phyloP scores from a whole-genome alignment of 2,888 invertebrate species.

The Pristionchus arcanus region DNA sequence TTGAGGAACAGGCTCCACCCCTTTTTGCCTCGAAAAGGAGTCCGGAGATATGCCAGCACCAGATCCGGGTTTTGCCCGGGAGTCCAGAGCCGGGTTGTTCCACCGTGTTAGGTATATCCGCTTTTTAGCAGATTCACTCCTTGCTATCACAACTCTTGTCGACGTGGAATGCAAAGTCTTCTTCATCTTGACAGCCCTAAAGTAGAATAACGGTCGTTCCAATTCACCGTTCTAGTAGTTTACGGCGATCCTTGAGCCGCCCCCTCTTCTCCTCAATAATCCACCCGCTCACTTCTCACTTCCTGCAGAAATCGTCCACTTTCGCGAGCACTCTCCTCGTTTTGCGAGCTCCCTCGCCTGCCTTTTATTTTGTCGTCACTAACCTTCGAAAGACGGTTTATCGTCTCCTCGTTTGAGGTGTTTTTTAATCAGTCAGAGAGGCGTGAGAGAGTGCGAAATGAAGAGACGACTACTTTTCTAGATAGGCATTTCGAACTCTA shows the following conservation, averaged over 20 bases:
- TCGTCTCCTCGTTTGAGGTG: not conserved
- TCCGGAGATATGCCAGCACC: not conserved
- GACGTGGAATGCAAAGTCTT: too few relatives aligned
- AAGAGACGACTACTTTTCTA: not conserved
- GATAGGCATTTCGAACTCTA: too few relatives aligned
- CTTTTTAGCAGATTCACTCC: not conserved
- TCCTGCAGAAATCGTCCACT: conserved; percentile 1
- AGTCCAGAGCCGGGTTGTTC: not conserved
- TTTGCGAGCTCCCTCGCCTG: conserved; percentile 2
- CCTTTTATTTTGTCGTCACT: not conserved
- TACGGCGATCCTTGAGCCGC: conserved; percentile 10
- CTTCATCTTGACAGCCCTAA: too few relatives aligned
- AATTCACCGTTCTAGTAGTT: too few relatives aligned
- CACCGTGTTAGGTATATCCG: not conserved
- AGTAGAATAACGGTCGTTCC: too few relatives aligned
- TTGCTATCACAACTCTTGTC: too few relatives aligned
- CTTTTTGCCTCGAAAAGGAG: not conserved
- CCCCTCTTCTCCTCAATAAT: not conserved
- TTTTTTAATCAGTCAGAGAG: not conserved
- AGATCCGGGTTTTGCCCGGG: not conserved
- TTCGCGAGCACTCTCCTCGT: not conserved
- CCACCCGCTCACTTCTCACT: not conserved
- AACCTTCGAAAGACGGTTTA: not conserved
- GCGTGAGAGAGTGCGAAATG: not conserved
- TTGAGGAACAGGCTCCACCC: conserved; percentile 35